These are phyloP conservation scores for Pseudanteris insignis DNA, from an alignment of 2,888 invertebrate genomes.

Conservation along the genomic window DNA sequence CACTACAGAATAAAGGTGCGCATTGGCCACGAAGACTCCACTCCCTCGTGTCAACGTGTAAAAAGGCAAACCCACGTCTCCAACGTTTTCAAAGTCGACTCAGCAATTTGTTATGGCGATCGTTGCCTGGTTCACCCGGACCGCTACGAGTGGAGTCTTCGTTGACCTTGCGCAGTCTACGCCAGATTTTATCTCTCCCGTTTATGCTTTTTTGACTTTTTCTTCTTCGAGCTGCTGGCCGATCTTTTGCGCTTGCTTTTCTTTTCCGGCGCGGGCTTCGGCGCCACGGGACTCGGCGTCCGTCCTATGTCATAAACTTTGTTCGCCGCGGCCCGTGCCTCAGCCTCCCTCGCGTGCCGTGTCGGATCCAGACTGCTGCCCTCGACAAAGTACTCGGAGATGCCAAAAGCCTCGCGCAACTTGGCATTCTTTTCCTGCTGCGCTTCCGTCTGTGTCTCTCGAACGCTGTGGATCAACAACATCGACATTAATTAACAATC, in stretches of 20 bases:
- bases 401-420: slow-evolving; percentile 92
- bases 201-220: slow-evolving; percentile 77
- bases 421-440: slow-evolving; percentile 95
- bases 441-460: slow-evolving; percentile 95
- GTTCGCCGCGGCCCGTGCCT: slow-evolving; percentile 67
- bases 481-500: too few relatives aligned
- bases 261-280: slow-evolving; percentile 53
- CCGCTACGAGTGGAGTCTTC: slow-evolving; percentile 58
- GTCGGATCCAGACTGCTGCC: slow-evolving; percentile 91
- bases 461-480: slow-evolving; percentile 74
- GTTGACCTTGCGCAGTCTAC: slow-evolving; percentile 52
- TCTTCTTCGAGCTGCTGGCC: slow-evolving; percentile 70
- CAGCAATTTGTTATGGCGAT: not conserved
- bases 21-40: slow-evolving; percentile 17
- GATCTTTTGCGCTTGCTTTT: slow-evolving; percentile 64
- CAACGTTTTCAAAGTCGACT: not conserved
- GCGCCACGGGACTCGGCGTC: slow-evolving; percentile 73
- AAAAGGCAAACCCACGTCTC: too few relatives aligned
- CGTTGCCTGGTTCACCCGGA: not conserved
- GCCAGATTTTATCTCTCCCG: slow-evolving; percentile 74
- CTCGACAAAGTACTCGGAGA: slow-evolving; percentile 92
- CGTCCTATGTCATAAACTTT: slow-evolving; percentile 78
- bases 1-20: too few relatives aligned
- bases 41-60: too few relatives aligned
- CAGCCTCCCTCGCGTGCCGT: slow-evolving; percentile 72